These are phyloP conservation scores for Anodontia alba DNA, from an alignment of 2,888 invertebrate species.

Conservation along the genomic window DNA sequence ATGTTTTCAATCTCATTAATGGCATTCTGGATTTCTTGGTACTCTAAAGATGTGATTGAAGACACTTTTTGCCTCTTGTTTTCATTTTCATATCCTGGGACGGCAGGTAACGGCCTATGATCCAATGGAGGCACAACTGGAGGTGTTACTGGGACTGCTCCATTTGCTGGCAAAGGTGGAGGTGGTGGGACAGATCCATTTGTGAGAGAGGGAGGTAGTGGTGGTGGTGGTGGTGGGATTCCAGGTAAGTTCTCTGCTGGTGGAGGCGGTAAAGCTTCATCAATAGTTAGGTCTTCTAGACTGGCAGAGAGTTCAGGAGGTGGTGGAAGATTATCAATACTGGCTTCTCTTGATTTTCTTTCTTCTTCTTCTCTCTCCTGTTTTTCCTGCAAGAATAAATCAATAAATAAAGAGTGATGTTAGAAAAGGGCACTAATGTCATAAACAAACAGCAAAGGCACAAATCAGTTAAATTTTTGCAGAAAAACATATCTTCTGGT, in stretches of 20 bases:
- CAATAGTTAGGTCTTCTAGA: constrained; percentile 45
- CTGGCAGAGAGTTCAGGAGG: constrained; percentile 60
- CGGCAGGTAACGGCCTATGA: constrained; percentile 60
- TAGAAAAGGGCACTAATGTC: no score
- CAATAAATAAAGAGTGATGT: background rate
- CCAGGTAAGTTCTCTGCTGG: constrained; percentile 31
- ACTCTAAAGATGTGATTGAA: constrained; percentile 55
- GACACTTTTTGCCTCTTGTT: constrained; percentile 18
- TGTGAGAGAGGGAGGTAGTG: constrained; percentile 34
- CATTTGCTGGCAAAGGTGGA: constrained; percentile 32
- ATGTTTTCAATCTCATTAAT: constrained; percentile 66
- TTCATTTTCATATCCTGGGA: constrained; percentile 37
- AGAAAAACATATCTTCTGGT: background rate
- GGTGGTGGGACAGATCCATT: constrained; percentile 38
- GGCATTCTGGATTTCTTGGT: constrained; percentile 67
- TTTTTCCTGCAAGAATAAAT: constrained; percentile 32
- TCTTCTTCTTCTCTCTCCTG: constrained; percentile 46
- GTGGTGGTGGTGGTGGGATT: constrained; percentile 52
- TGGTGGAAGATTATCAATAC: constrained; percentile 52
- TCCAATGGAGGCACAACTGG: constrained; percentile 27
- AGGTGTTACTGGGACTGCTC: constrained; percentile 5
- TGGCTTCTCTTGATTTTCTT: constrained; percentile 35
- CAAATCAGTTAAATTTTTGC: background rate
- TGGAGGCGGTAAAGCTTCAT: constrained; percentile 62
- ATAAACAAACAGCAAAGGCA: no score